Base-by-base conservation (phyloP, 1,140 invertebrate species). In the Aphis gossypii region DNA sequence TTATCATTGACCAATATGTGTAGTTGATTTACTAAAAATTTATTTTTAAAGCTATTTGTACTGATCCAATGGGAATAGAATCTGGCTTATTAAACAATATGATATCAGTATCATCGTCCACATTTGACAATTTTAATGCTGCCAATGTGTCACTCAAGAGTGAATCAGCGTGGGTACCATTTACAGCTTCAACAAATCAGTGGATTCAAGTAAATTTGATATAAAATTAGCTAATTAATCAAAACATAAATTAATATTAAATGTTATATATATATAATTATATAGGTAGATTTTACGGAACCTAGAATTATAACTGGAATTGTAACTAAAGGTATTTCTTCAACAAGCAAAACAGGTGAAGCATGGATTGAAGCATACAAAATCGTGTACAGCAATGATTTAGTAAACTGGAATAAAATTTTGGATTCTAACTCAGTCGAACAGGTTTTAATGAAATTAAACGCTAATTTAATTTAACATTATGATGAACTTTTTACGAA, bases 251-350 rank as follows among this genome's bases (percentile, higher is more conserved):
- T 9, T 30, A 44, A 38, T 46, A 54, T 23, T 56, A n/a, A n/a
- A 25, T 54, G 35, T 92, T 83, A 82, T 18, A 14, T 48, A 14
- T 48, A 51, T 54, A 82, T 82, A 93, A 94, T 87, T 86, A 94
- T 96, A 30, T 95, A 97, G 96, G 97, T 98, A 95, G 97, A 98
- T 95, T 98, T 98, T 95, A 95, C 97, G 35, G 96, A 96, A 54
- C 96, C 96, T 2, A 96, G 97, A 46, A 97, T 97, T 94, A 95
- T 98, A 20, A 98, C 97, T 20, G 98, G 97, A 88, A 95, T 98
- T 25, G 96, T 96, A 35, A 98, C 97, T 0, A 97, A 97, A 95
- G 97, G 97, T 41, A 93, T 93, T 46, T 83, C 93, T 9, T 76
- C 83, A 23, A 35, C 89, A 11, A 41, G 60, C 11, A 35, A 86